Evolutionary conservation across 2,888 invertebrate genomes (phyloP), one percentile per base, ranked within the genome.

Genomic region (Philhelius pedissequus): DNA sequence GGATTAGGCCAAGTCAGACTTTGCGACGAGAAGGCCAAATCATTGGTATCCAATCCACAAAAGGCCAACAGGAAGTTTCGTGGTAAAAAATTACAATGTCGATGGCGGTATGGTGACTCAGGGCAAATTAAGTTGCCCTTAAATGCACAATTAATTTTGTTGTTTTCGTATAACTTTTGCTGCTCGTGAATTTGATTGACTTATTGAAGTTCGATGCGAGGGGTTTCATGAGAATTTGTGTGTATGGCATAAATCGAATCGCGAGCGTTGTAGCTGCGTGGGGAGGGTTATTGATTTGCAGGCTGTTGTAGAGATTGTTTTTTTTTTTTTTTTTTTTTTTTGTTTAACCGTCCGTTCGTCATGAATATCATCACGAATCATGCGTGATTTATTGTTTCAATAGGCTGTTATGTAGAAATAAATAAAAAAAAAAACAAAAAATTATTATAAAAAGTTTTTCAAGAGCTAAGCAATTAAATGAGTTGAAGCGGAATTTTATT

Each of bases 111-210:
- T 38, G 69, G 64, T 83, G 83, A 83, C 78, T 83, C 83, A 83
- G 66, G 74, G 74, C 74, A 30, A 70, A 83, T 80, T 80, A 80
- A 52, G 71, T 76, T 79, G 80, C 60, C 80, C 84, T 84, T 80
- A 84, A 84, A 84, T 84, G 75, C 80, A 48, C 80, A 84, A 84
- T 84, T 84, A 84, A 84, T 71, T 80, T 45, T 43, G 43, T 66
- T 45, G 54, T 56, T 27, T 15, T 32, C 18, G 43, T 13, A n/a
- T n/a, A 45, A 52, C 56, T 30, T 43, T 50, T 58, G 15, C 18
- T 58, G 15, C 18, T 58, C 15, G 25, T 62, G 20, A 18, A 38
- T 76, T 70, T 79, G 56, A 77, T 77, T 77, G 77, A 83, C 73
- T 68, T 82, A 64, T 69, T 69, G 82, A 73, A 73, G 54, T 40